Evolutionary conservation across 2,113 vertebrate genomes (phyloP).

Genomic region (Oryzias melastigma): DNA sequence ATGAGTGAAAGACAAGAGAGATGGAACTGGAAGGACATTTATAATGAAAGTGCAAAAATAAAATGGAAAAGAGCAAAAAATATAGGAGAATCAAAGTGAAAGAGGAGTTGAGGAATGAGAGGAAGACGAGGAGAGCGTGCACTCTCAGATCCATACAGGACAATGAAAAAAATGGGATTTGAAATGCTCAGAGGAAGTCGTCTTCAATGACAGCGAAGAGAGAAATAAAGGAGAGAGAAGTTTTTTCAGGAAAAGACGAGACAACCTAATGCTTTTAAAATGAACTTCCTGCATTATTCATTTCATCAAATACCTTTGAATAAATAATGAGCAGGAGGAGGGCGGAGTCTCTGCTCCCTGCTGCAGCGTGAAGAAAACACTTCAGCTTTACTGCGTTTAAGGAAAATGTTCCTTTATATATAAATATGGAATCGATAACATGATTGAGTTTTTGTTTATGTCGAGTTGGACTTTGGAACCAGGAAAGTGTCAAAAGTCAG

Average conservation of each 20-base stretch:
- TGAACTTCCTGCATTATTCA: constrained; percentile 64
- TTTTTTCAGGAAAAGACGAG: constrained; percentile 29
- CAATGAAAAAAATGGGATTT: constrained; percentile 55
- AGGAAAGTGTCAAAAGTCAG: too few species aligned
- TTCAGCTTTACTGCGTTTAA: neutral
- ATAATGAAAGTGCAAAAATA: neutral
- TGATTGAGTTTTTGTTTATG: too few species aligned
- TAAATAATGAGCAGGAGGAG: constrained; percentile 53
- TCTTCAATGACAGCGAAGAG: constrained; percentile 17
- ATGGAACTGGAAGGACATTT: neutral
- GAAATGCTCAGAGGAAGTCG: constrained; percentile 49
- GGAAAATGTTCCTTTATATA: neutral
- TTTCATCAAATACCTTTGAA: constrained; percentile 56
- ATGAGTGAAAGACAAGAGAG: neutral
- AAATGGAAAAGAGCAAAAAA: constrained; percentile 1
- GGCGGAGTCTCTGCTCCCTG: constrained; percentile 25
- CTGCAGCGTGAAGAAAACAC: constrained; percentile 27
- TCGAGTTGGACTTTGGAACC: too few species aligned
- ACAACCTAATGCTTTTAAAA: constrained; percentile 53
- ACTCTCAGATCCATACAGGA: constrained; percentile 8
- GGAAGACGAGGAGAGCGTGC: neutral
- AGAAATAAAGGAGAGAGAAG: constrained; percentile 1
- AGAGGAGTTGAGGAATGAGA: neutral
- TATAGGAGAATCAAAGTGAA: neutral
- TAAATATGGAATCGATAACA: too few species aligned